Conservation (phyloP, 2,113 vertebrate species). For the Fulica atra region DNA sequence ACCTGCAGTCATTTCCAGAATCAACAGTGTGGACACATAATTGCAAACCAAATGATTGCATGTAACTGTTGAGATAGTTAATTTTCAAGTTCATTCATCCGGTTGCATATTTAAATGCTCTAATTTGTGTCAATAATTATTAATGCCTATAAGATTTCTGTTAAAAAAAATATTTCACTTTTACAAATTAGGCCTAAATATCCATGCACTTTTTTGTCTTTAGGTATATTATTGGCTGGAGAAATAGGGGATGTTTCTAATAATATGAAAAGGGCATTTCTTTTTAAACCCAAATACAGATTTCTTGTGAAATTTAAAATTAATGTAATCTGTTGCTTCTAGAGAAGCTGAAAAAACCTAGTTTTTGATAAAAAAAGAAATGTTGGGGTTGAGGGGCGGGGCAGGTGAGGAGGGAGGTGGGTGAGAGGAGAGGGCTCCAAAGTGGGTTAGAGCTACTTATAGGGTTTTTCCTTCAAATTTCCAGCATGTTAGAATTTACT, state of each 20-base stretch:
- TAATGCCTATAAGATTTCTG: neutral
- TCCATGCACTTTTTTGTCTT: neutral
- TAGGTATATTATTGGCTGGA: neutral
- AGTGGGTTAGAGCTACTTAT: rapidly evolving
- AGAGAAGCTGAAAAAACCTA: neutral
- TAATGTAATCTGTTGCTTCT: neutral
- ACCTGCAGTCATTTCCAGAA: slow-evolving; percentile 34
- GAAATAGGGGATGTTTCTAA: neutral
- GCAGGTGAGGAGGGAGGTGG: no score
- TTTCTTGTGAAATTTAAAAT: neutral
- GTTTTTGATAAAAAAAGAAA: neutral
- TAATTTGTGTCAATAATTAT: neutral
- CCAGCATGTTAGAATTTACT: neutral
- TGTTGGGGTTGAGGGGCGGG: neutral
- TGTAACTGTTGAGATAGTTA: neutral
- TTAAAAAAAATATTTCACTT: neutral
- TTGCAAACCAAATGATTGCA: neutral
- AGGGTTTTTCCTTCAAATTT: neutral
- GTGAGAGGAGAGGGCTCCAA: rapidly evolving
- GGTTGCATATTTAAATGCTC: slow-evolving; percentile 13
- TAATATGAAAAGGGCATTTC: neutral
- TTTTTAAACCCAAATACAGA: neutral
- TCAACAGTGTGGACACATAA: neutral
- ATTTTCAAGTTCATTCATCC: slow-evolving; percentile 36
- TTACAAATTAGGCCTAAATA: neutral